Base-by-base conservation (phyloP, 53 echinoderm and acorn worm genomes). In the Mesocentrotus franciscanus region DNA sequence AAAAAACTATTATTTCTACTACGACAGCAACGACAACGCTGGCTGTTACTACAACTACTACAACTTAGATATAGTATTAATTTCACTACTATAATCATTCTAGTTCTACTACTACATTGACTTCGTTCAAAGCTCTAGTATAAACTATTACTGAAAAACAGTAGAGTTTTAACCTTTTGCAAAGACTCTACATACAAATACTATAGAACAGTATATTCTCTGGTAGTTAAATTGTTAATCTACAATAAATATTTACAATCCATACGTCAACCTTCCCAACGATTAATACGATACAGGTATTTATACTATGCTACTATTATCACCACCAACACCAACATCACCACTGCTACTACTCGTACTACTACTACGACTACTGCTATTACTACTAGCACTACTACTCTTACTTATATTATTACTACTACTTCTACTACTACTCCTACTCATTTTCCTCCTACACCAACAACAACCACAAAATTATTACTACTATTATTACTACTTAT, bases 341-440 rank as follows among this genome's bases (percentile, higher is more conserved):
- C 10, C 26, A 59, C 27, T 89, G n/a, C 17, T 14, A 71, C 70
- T 92, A 39, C 22, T 92, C 35, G 24, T 91, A 59, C 27, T 92
- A 92, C 42, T 92, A 71, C 22, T 92, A 92, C 70, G 71, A 71
- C 70, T 92, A 92, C 70, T 92, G 71, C 70, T 92, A 71, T 39
- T 92, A 92, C 71, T 92, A 72, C 71, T 92, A 92, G 39, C 71
- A 71, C 70, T 92, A 55, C 70, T 92, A 71, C 70, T 71, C 64
- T 30, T 62, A 61, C 15, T 92, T 9, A 36, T 92, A 64, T 9
- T 71, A 39, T 13, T 39, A 71, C 39, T 92, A 34, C 71, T 92
- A 36, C 71, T 92, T 5, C 42, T 94, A 29, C 62, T 75, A 42
- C 62, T 93, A 83, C 90, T 90, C 26, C 90, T 60, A 26, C 89